Evolutionary conservation across 2,888 invertebrate species (phyloP).

Genomic region (Sinopyrophorus schimmeli): DNA sequence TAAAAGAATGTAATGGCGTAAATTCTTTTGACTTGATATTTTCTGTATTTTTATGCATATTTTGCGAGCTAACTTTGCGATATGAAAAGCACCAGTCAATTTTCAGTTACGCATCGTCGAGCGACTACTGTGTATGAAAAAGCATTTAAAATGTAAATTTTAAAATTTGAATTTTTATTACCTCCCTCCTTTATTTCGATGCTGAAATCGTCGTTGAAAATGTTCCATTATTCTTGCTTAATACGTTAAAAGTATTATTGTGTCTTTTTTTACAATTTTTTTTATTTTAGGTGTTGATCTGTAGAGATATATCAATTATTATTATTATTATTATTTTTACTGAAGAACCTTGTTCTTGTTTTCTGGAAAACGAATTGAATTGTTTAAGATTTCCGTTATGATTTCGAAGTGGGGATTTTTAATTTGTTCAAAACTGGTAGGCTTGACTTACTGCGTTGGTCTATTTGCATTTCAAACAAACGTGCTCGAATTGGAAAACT

Average conservation of each 20-base stretch:
- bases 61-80: slow-evolving; percentile 28
- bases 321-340: not conserved
- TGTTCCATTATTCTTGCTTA: slow-evolving; percentile 22
- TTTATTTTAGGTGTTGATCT: slow-evolving; percentile 5
- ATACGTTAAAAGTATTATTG: slow-evolving; percentile 21
- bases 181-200: slow-evolving; percentile 36
- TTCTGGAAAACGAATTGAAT: no score
- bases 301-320: not conserved
- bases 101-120: slow-evolving; percentile 48
- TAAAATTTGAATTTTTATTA: slow-evolving; percentile 55
- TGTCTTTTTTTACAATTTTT: slow-evolving; percentile 10
- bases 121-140: slow-evolving; percentile 50
- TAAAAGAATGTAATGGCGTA: slow-evolving; percentile 8
- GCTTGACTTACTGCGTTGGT: slow-evolving; percentile 30
- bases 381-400: no score
- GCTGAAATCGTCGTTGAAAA: slow-evolving; percentile 29
- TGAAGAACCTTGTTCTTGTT: no score
- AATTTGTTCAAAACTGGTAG: slow-evolving; percentile 29
- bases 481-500: slow-evolving; percentile 11
- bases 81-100: slow-evolving; percentile 40
- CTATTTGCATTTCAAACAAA: slow-evolving; percentile 34
- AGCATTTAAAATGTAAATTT: slow-evolving; percentile 55
- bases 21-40: slow-evolving; percentile 15
- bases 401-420: slow-evolving; percentile 31
- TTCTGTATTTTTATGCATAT: slow-evolving; percentile 24